A percentile compares a stretch with the other conserved stretches of the same genome.
These are phyloP conservation scores for Therioaphis trifolii DNA, from an alignment of 2,888 invertebrate genomes.

Conservation along the genomic window DNA sequence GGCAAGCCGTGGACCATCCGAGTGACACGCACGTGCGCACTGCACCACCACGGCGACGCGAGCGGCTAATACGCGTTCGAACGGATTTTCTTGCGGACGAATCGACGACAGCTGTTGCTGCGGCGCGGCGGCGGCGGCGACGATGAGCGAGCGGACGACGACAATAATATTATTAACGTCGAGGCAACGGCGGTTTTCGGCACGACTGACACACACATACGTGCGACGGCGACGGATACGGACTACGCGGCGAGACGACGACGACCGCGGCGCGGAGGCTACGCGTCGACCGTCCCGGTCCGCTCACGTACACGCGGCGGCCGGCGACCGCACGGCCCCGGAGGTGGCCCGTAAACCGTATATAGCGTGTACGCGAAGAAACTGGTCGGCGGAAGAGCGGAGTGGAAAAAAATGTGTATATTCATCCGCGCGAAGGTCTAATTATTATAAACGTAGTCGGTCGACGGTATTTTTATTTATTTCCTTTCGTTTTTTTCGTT, in stretches of 20 bases:
- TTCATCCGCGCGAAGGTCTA: neutral
- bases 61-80: neutral
- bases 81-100: no score
- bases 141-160: neutral
- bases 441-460: neutral
- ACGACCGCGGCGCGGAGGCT: no score
- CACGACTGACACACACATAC: constrained; percentile 1
- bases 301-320: neutral
- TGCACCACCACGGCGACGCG: neutral
- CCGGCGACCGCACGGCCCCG: neutral
- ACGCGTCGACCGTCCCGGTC: neutral
- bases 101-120: no score
- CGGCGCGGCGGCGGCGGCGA: neutral
- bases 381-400: neutral
- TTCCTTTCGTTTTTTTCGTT: no score
- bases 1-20: no score
- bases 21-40: neutral
- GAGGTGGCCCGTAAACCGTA: no score
- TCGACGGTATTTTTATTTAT: no score
- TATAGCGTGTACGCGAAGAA: neutral
- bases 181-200: neutral
- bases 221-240: neutral
- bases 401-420: neutral
- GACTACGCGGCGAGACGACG: neutral
- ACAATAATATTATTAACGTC: neutral